phyloP scores from a whole-genome alignment of 2,113 vertebrate genomes.

The Rhagologus leucostigma region DNA sequence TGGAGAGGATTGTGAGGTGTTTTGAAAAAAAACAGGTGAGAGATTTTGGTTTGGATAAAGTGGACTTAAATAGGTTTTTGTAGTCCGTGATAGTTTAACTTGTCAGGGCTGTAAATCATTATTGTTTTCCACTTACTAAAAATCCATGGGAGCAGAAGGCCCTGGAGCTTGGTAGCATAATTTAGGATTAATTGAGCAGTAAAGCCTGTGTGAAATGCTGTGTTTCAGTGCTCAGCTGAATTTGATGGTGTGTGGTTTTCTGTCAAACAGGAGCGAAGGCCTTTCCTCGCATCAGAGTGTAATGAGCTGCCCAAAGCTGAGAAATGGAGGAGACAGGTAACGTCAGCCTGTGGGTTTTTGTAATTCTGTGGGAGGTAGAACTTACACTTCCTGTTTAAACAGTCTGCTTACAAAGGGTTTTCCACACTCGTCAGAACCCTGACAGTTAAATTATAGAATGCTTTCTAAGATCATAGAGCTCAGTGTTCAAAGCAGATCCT shows the following conservation, averaged over 20 bases:
- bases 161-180: background rate
- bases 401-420: background rate
- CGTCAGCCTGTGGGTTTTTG: background rate
- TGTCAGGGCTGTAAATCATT: background rate
- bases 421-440: background rate
- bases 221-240: background rate
- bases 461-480: background rate
- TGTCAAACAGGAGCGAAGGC: slow-evolving; percentile 85
- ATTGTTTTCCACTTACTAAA: background rate
- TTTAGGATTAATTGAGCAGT: background rate
- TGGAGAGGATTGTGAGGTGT: background rate
- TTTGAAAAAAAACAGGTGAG: background rate
- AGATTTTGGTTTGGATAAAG: background rate
- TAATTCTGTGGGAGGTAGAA: fast-evolving
- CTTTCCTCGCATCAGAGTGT: slow-evolving; percentile 94
- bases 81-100: background rate
- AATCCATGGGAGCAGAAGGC: background rate
- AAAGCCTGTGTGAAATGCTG: background rate
- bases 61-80: background rate
- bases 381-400: fast-evolving
- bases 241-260: background rate
- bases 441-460: background rate
- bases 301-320: slow-evolving; percentile 94
- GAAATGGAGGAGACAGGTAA: slow-evolving; percentile 95
- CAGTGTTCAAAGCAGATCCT: background rate